A percentile compares a stretch with the other conserved stretches of the same genome.
Evolutionary conservation across 2,113 vertebrate species (phyloP).

Genomic region (Bettongia penicillata): DNA sequence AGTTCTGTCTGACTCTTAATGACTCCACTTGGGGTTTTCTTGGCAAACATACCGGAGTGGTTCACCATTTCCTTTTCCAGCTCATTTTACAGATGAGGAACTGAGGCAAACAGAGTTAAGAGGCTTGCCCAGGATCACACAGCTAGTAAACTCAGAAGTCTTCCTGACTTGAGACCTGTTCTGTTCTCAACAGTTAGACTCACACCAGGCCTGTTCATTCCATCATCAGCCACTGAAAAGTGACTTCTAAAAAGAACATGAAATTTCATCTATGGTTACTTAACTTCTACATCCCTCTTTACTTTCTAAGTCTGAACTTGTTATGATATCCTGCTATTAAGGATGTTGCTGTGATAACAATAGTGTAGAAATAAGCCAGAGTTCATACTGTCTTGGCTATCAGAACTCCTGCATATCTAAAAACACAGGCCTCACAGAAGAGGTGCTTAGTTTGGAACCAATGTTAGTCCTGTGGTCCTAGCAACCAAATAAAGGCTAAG

Average conservation of each 20-base stretch:
- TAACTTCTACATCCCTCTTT: not conserved
- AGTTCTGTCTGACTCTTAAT: too few relatives aligned
- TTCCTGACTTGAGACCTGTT: too few relatives aligned
- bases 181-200: not conserved
- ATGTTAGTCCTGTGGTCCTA: not conserved
- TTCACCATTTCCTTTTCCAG: too few relatives aligned
- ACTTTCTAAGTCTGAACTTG: not conserved
- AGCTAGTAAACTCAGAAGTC: too few relatives aligned
- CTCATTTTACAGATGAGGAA: too few relatives aligned
- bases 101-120: too few relatives aligned
- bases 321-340: not conserved
- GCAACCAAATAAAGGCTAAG: not conserved
- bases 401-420: not conserved
- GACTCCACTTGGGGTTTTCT: too few relatives aligned
- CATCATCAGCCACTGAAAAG: not conserved
- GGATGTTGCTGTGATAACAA: not conserved
- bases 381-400: not conserved
- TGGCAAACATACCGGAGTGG: too few relatives aligned
- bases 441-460: not conserved
- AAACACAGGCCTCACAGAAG: not conserved
- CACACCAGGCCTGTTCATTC: not conserved
- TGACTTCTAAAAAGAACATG: not conserved
- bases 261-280: not conserved
- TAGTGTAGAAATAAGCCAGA: not conserved
- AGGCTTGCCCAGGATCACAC: too few relatives aligned